Percentiles rank a stretch among this genome's conserved stretches.
These are phyloP conservation scores for Proales similis DNA, from an alignment of 1,140 invertebrate species.

Conservation along the genomic window DNA sequence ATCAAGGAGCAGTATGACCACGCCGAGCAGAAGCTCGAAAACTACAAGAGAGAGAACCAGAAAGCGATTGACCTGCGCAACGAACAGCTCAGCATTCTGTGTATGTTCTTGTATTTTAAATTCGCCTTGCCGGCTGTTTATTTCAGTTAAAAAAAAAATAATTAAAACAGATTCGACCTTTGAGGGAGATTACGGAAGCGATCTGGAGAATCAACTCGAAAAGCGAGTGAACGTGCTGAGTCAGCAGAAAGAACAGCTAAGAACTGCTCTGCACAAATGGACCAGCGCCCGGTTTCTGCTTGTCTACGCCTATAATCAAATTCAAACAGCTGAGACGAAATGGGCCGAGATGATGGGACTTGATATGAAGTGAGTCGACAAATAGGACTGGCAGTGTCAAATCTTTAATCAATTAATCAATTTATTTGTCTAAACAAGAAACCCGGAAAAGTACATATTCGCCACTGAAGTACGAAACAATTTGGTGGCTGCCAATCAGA, in stretches of 20 bases:
- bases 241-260: conserved; percentile 29
- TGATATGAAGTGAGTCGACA: conserved; percentile 1
- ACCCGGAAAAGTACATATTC: conserved; percentile 33
- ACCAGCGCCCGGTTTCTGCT: conserved; percentile 30
- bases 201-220: conserved; percentile 32
- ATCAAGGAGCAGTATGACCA: conserved; percentile 27
- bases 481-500: conserved; percentile 24
- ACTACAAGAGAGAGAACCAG: conserved; percentile 33
- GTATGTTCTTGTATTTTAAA: neutral
- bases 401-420: neutral
- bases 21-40: conserved; percentile 22
- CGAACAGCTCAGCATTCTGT: conserved; percentile 34
- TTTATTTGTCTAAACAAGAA: neutral
- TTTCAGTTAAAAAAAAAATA: neutral
- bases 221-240: conserved; percentile 16
- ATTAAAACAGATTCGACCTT: conserved; percentile 19
- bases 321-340: conserved; percentile 21
- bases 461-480: conserved; percentile 36
- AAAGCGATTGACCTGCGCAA: conserved; percentile 25
- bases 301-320: conserved; percentile 36
- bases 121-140: neutral
- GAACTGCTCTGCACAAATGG: conserved; percentile 35
- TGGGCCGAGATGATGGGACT: conserved; percentile 37
- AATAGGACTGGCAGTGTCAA: neutral
- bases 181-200: conserved; percentile 31